Evolutionary conservation across 2,888 invertebrate species (phyloP).

Genomic region (Sycophila texana): DNA sequence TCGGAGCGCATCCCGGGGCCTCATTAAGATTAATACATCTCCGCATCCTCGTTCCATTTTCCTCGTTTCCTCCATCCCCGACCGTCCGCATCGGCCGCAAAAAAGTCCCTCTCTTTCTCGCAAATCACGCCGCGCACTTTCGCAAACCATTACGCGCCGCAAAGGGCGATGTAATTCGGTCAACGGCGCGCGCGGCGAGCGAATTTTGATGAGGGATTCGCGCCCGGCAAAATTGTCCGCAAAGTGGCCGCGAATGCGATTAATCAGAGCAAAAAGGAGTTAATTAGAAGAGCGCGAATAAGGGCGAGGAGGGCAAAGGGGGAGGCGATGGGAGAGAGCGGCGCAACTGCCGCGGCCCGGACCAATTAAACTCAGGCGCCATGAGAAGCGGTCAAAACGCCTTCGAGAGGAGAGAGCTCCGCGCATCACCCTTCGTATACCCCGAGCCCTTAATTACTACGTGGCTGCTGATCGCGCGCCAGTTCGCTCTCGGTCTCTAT

Average conservation of each 20-base stretch:
- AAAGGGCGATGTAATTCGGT: constrained; percentile 8
- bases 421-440: constrained; percentile 38
- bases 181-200: background rate
- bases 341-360: background rate
- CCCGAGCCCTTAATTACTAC: constrained; percentile 53
- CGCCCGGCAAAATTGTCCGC: background rate
- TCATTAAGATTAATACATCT: background rate
- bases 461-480: constrained; percentile 53
- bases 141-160: background rate
- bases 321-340: background rate
- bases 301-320: constrained; percentile 11
- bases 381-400: constrained; percentile 22
- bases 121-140: constrained; percentile 20
- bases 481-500: background rate
- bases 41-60: background rate
- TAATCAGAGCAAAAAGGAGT: constrained; percentile 53
- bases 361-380: constrained; percentile 57
- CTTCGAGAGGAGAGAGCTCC: constrained; percentile 28
- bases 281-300: constrained; percentile 52
- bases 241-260: constrained; percentile 27
- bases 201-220: constrained; percentile 51
- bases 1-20: no score
- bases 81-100: background rate
- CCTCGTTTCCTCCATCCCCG: no score
- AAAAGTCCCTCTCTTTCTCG: constrained; percentile 4